Evolutionary conservation across 2,888 invertebrate species (phyloP).

Genomic region (Papilio protenor): DNA sequence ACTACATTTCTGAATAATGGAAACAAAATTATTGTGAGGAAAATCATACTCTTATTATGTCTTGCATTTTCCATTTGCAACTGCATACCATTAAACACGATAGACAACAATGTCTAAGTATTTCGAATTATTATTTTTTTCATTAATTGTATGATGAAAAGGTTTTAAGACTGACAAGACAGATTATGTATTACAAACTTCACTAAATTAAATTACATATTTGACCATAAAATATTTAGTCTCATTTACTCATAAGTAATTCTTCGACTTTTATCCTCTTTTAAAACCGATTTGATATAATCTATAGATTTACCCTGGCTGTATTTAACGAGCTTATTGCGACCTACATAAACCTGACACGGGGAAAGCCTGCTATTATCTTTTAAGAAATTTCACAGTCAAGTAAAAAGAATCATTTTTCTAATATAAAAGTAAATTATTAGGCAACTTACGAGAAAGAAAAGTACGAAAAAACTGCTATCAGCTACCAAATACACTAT

Average conservation of each 20-base stretch:
- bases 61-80: not conserved
- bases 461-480: not conserved
- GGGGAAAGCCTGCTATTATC: not conserved
- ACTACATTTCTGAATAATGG: constrained; percentile 5
- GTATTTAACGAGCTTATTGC: constrained; percentile 1
- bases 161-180: not conserved
- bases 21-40: not conserved
- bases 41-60: not conserved
- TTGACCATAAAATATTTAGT: not conserved
- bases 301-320: not conserved
- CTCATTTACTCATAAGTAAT: not conserved
- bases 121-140: too few species aligned
- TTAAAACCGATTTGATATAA: not conserved
- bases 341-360: constrained; percentile 14
- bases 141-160: not conserved
- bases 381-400: not conserved
- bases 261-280: not conserved
- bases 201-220: not conserved
- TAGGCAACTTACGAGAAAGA: not conserved
- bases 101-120: not conserved
- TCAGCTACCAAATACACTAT: not conserved
- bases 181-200: not conserved
- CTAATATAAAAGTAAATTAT: not conserved
- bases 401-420: not conserved
- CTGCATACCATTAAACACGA: not conserved